Conservation (phyloP, 2,113 vertebrate genomes). For the Murina feae region DNA sequence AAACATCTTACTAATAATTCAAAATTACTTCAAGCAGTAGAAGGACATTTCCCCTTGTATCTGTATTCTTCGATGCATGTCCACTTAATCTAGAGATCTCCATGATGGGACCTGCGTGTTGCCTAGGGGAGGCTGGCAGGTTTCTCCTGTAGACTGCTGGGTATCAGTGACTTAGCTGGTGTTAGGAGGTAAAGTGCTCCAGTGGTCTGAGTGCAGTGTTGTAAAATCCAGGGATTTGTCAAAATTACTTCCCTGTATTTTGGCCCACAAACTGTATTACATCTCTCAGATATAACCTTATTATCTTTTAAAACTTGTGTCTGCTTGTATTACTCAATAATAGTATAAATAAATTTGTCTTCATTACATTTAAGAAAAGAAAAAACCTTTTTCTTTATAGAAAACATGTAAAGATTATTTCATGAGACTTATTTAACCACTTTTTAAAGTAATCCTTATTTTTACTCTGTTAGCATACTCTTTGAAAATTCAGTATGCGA, state of each 20-base stretch:
- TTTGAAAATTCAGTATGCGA: neutral
- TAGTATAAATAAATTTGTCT: neutral
- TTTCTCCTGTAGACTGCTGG: too few species aligned
- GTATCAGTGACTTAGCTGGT: neutral
- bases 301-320: neutral
- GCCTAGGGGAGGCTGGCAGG: neutral
- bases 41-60: neutral
- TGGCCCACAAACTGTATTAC: neutral
- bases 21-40: neutral
- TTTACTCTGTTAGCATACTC: neutral
- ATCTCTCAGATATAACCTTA: neutral
- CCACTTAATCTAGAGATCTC: neutral
- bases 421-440: neutral
- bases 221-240: neutral
- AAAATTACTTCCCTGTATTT: neutral
- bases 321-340: neutral
- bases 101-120: rapidly evolving
- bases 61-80: neutral
- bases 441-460: neutral
- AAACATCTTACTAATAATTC: neutral
- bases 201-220: neutral
- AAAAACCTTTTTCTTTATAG: neutral
- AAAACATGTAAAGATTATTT: neutral
- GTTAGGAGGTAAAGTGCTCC: neutral
- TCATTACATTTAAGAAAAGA: neutral